These are phyloP conservation scores for Ceratosolen fusciceps DNA, from an alignment of 1,140 invertebrate species.

Conservation along the genomic window DNA sequence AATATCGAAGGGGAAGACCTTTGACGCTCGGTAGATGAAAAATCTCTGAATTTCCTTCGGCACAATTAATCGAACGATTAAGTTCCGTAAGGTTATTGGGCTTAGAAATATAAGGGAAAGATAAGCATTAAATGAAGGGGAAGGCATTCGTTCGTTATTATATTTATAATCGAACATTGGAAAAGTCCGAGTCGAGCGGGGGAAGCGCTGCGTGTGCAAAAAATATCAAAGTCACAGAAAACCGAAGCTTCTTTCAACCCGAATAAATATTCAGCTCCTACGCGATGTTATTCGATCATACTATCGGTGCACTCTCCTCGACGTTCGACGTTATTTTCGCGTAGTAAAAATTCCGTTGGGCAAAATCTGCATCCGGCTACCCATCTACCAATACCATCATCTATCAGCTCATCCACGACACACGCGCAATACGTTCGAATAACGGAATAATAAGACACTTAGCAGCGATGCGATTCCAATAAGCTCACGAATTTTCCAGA, in stretches of 20 bases:
- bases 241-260: constrained; percentile 30
- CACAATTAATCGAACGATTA: too few species aligned
- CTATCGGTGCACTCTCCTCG: constrained; percentile 12
- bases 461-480: constrained; percentile 34
- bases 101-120: too few species aligned
- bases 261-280: constrained; percentile 29
- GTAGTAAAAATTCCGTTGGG: constrained; percentile 10
- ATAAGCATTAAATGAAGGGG: too few species aligned
- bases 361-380: too few species aligned
- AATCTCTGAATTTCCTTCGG: too few species aligned
- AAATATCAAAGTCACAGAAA: background rate
- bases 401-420: too few species aligned
- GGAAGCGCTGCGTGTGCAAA: background rate
- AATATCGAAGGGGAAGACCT: too few species aligned
- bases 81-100: too few species aligned
- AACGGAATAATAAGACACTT: background rate
- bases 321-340: constrained; percentile 37
- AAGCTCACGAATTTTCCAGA: constrained; percentile 30
- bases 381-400: too few species aligned
- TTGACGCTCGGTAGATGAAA: too few species aligned
- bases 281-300: constrained; percentile 30
- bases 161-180: background rate
- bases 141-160: constrained; percentile 1
- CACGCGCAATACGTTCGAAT: too few species aligned
- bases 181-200: background rate